Evolutionary conservation across 2,113 vertebrate species (phyloP).

Genomic region (Cacatua alba): DNA sequence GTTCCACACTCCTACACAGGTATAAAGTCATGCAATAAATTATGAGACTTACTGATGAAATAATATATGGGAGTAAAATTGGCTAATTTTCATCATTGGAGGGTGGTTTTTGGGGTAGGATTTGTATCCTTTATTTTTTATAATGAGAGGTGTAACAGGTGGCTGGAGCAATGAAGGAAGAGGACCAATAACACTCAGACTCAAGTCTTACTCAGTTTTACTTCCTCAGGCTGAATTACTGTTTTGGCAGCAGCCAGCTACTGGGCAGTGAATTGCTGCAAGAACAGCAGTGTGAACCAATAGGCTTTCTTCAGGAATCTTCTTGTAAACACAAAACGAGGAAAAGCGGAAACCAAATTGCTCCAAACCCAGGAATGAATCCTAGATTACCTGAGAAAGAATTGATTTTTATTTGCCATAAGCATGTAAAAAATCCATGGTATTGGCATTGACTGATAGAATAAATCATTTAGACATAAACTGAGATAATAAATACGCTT

Average conservation of each 20-base stretch:
- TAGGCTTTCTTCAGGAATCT: neutral
- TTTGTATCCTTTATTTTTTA: neutral
- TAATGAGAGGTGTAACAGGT: neutral
- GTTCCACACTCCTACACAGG: neutral
- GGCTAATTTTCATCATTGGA: neutral
- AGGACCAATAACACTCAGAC: neutral
- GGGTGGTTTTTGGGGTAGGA: neutral
- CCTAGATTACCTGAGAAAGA: neutral
- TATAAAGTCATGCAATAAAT: neutral
- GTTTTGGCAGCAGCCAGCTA: neutral
- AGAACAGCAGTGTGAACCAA: neutral
- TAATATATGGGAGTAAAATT: neutral
- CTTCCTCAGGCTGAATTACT: neutral
- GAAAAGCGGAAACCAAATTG: neutral
- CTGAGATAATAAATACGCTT: neutral
- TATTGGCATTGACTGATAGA: neutral
- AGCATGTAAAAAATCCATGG: neutral
- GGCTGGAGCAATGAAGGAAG: neutral
- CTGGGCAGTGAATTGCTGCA: neutral
- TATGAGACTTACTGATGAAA: neutral
- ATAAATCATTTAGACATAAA: neutral
- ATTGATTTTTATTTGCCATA: neutral
- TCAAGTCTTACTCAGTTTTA: neutral
- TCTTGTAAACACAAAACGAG: neutral
- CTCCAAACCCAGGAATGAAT: neutral